Base-by-base conservation (phyloP, 2,797 vertebrate species). In the Rhadinocentrus ornatus region DNA sequence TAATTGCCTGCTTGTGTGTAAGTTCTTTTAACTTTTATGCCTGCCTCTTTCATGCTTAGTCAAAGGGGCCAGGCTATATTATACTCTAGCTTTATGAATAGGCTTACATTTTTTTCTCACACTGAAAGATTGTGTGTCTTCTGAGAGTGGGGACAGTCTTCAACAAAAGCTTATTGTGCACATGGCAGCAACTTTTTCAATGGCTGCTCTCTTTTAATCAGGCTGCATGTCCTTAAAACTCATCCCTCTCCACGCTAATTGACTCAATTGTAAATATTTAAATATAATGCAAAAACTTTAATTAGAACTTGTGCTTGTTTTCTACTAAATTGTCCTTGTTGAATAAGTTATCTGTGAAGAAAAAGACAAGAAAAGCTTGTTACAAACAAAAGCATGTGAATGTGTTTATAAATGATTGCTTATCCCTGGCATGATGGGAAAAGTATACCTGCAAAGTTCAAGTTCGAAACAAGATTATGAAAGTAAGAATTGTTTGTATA, bases 131-230 rank as follows among this genome's bases (percentile, higher is more conserved):
- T 20, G 66, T 80, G 63, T 87, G 84, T 88, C 84, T 59, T 81
- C 85, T 83, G 64, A 71, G 83, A 81, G 81, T 29, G 69, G 74
- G 89, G 87, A 91, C 88, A 34, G 85, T 74, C 65, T 54, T 62
- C 71, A 91, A 95, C 94, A 95, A 94, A 90, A 80, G 90, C 65
- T 86, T 86, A 89, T 95, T 95, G 93, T 95, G 67, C 69, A 62
- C 71, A 82, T 68, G 74, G 86, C 77, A 65, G 68, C 86, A 80
- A 85, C 75, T 85, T 87, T 86, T 81, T 84, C 71, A 85, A 72
- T 34, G 16, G 58, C 69, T 66, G 69, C 82, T 70, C 48, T 22
- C 44, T 63, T 71, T 73, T 85, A 88, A 83, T 89, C 81, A 63
- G 71, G 37, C 71, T 73, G 53, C 73, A 70, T 50, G 22, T 39